phyloP scores from a whole-genome alignment of 92 coral and sea anemone species.

The Pocillopora meandrina region DNA sequence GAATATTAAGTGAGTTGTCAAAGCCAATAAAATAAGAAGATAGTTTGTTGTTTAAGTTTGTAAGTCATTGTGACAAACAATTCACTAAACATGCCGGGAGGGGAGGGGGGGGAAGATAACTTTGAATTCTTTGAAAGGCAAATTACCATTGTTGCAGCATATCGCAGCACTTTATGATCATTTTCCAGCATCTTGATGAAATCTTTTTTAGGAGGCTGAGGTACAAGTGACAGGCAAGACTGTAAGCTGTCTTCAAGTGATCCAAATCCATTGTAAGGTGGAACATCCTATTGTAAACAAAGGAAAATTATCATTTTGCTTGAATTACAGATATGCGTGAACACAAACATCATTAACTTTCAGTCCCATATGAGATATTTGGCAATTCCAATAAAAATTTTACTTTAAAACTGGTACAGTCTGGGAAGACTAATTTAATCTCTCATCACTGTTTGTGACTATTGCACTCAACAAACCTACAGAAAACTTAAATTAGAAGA shows the following conservation, averaged over 20 bases:
- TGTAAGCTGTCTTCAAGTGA: constrained; percentile 98
- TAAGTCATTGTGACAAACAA: too few species aligned
- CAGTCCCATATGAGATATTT: too few species aligned
- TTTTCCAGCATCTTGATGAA: constrained; percentile 98
- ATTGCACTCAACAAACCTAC: too few species aligned
- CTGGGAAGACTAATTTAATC: too few species aligned
- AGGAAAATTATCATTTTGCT: neutral
- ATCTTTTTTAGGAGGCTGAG: constrained; percentile 99
- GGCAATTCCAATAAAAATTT: too few species aligned
- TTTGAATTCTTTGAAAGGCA: neutral
- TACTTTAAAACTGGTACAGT: too few species aligned
- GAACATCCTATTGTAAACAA: constrained; percentile 61
- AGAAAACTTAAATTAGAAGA: too few species aligned
- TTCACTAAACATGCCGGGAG: neutral
- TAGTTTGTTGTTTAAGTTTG: too few species aligned
- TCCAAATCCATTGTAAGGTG: constrained; percentile 99
- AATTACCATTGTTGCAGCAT: constrained; percentile 94
- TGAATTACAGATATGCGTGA: neutral
- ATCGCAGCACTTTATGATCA: constrained; percentile 94
- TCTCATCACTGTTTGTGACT: too few species aligned
- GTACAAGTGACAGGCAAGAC: constrained; percentile 92
- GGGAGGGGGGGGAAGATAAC: neutral
- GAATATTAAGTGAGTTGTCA: neutral
- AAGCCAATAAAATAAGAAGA: too few species aligned
- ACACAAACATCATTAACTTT: too few species aligned